These are phyloP conservation scores for Fragum sueziense DNA, from an alignment of 2,888 invertebrate genomes.

Conservation along the genomic window DNA sequence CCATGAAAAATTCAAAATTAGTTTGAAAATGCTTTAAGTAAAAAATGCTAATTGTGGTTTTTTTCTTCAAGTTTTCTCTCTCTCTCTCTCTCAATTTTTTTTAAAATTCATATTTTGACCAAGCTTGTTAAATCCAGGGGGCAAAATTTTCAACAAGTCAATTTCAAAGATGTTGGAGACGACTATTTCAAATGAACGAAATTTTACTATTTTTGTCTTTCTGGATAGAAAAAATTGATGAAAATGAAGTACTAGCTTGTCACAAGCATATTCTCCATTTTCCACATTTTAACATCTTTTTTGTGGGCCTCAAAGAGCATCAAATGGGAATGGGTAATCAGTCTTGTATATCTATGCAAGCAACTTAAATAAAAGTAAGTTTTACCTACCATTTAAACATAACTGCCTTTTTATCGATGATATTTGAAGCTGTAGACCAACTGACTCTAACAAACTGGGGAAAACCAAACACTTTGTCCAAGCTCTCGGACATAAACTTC, in stretches of 20 bases:
- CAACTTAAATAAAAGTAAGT: too few relatives aligned
- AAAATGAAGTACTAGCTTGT: not conserved
- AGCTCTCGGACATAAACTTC: conserved; percentile 90
- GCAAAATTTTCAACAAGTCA: not conserved
- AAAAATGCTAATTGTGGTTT: too few relatives aligned
- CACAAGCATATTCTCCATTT: not conserved
- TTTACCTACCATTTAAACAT: conserved; percentile 80
- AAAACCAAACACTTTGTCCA: conserved; percentile 96
- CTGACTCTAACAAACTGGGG: conserved; percentile 96
- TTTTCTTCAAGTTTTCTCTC: too few relatives aligned
- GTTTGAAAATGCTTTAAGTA: too few relatives aligned
- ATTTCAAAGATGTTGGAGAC: not conserved
- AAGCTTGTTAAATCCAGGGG: too few relatives aligned
- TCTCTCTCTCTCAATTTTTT: too few relatives aligned
- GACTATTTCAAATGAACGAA: not conserved
- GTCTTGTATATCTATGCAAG: too few relatives aligned
- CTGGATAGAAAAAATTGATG: not conserved
- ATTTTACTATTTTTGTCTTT: not conserved
- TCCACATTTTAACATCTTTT: too few relatives aligned
- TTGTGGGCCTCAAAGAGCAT: too few relatives aligned
- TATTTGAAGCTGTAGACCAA: conserved; percentile 96
- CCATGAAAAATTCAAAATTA: too few relatives aligned
- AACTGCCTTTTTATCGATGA: conserved; percentile 88
- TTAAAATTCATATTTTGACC: too few relatives aligned
- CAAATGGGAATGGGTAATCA: too few relatives aligned